These are phyloP conservation scores for Eumacrocentrus americanus DNA, from an alignment of 2,888 invertebrate species.

Conservation along the genomic window DNA sequence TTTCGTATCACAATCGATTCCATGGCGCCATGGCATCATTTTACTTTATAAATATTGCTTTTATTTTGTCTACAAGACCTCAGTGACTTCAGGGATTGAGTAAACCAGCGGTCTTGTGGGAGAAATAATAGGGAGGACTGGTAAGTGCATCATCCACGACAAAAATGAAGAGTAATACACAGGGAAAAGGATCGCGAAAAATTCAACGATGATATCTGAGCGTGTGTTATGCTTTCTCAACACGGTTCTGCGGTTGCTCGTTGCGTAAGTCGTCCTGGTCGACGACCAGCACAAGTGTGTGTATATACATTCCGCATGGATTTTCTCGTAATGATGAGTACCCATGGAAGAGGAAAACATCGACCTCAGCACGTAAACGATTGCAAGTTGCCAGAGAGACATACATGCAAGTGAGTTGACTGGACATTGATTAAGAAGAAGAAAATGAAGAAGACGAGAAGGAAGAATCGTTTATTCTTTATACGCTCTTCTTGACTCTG, in stretches of 20 bases:
- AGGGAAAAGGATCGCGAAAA: conserved; percentile 2
- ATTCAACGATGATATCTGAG: conserved; percentile 23
- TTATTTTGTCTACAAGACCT: no score
- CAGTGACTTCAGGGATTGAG: not conserved
- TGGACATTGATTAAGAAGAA: not conserved
- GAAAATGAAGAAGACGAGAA: not conserved
- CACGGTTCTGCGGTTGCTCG: conserved; percentile 36
- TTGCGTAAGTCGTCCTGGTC: conserved; percentile 44
- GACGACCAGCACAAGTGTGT: not conserved
- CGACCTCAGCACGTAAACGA: not conserved
- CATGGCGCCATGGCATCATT: not conserved
- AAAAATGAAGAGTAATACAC: conserved; percentile 33
- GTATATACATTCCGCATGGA: not conserved
- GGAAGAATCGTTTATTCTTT: conserved; percentile 17
- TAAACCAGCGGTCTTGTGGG: not conserved
- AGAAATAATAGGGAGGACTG: not conserved
- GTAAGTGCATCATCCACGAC: conserved; percentile 16
- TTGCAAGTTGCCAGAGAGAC: not conserved
- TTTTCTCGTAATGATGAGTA: conserved; percentile 5
- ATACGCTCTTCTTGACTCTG: not conserved
- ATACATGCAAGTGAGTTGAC: not conserved
- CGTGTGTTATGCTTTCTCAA: conserved; percentile 58
- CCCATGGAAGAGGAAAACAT: not conserved
- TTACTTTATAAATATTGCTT: not conserved
- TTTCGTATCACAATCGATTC: conserved; percentile 2